Evolutionary conservation across 2,113 vertebrate species (phyloP).

Genomic region (Chamaea fasciata): DNA sequence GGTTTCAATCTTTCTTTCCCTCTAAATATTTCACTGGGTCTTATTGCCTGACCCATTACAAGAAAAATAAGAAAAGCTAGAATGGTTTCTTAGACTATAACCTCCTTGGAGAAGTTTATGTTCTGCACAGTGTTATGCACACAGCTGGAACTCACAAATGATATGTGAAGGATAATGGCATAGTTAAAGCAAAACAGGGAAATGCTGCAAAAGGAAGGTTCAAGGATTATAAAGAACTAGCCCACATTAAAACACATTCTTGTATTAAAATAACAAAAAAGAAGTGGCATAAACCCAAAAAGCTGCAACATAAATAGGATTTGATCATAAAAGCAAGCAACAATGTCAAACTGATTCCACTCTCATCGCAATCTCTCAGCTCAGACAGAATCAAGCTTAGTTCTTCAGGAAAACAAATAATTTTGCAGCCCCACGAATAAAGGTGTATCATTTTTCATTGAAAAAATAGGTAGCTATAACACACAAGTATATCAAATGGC

Average conservation of each 20-base stretch:
- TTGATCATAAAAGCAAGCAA: background rate
- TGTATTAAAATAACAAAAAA: background rate
- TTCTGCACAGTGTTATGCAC: conserved; percentile 31
- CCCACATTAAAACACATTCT: background rate
- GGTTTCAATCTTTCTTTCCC: conserved; percentile 35
- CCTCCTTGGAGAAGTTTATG: conserved; percentile 5
- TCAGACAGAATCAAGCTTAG: background rate
- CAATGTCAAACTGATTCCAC: background rate
- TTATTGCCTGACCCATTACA: conserved; percentile 38
- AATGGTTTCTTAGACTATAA: conserved; percentile 45
- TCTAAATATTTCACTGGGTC: conserved; percentile 44
- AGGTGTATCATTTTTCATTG: background rate
- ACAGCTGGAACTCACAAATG: conserved; percentile 53
- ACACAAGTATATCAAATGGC: background rate
- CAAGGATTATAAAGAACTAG: conserved; percentile 16
- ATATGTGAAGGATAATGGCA: conserved; percentile 20
- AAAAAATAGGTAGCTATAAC: background rate
- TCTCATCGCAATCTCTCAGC: background rate
- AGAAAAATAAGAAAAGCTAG: conserved; percentile 30
- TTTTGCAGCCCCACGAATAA: background rate
- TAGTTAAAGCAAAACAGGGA: conserved; percentile 29
- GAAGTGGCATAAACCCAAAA: background rate
- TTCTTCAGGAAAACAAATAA: background rate
- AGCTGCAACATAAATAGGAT: background rate
- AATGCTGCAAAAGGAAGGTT: conserved; percentile 5